A percentile compares a stretch with the other conserved stretches of the same genome.
phyloP scores from a whole-genome alignment of 2,888 invertebrate species.

The Hirtodrosophila histrioides region DNA sequence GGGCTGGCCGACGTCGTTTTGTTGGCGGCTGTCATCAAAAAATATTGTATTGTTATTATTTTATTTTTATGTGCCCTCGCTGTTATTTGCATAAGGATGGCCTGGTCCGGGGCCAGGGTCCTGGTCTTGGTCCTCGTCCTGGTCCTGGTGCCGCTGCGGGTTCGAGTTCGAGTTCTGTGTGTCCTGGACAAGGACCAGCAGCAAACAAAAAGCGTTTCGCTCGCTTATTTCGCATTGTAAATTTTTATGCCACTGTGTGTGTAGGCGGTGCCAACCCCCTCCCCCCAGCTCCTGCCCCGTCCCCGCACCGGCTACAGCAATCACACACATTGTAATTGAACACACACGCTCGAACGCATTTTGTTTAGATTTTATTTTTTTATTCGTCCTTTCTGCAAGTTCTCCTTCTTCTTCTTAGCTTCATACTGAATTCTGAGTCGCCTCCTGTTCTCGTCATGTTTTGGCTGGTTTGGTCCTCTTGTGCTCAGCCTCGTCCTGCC shows the following conservation, averaged over 20 bases:
- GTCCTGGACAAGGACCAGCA: constrained; percentile 50
- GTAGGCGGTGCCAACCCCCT: neutral
- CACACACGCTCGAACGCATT: constrained; percentile 80
- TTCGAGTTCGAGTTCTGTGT: constrained; percentile 16
- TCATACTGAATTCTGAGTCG: constrained; percentile 37
- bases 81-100: constrained; percentile 79
- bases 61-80: constrained; percentile 75
- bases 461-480: constrained; percentile 45
- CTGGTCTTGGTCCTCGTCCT: constrained; percentile 16
- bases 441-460: constrained; percentile 57
- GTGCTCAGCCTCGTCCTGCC: constrained; percentile 22
- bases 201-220: constrained; percentile 76
- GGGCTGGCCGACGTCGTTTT: constrained; percentile 52
- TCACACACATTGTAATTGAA: constrained; percentile 81
- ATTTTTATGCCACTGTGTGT: constrained; percentile 66
- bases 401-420: constrained; percentile 28
- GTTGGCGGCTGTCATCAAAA: constrained; percentile 77
- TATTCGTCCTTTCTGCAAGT: constrained; percentile 50
- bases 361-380: constrained; percentile 79
- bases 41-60: constrained; percentile 80
- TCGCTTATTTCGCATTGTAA: constrained; percentile 80
- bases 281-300: constrained; percentile 21
- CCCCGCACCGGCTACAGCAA: constrained; percentile 63
- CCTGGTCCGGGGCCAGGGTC: constrained; percentile 21
- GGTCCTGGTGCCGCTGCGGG: constrained; percentile 14